Evolutionary conservation across 37 sponge, comb jelly and placozoan genomes (phyloP), one percentile per base, ranked within the genome.

Genomic region (Spongia lamella): DNA sequence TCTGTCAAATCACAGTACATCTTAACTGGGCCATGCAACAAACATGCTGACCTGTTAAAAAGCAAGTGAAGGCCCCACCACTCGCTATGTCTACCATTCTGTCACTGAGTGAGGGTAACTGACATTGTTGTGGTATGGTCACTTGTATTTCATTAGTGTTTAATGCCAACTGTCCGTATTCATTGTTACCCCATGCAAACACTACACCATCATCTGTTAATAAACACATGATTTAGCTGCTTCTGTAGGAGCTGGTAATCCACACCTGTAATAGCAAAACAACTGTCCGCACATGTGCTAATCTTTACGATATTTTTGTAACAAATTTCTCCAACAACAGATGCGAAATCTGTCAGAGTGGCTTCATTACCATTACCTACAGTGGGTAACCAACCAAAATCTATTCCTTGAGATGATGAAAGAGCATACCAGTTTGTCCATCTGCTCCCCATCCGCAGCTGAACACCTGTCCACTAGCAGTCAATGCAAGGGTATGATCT

Each of bases 101-200:
- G 6, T 63, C 77, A 62, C 51, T 72, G 2, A 53, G 53, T 13
- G 29, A 13, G 15, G 56, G 34, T 13, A 71, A 3, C 27, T 51
- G 63, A 33, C 34, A 33, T 34, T 22, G 29, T 34, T 62, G 31
- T 34, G 30, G 63, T 30, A 17, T 29, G 25, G 19, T 19, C 1
- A 33, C 78, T 53, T 77, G 78, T 4, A 24, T 16, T 20, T 31
- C 29, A 24, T 17, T 15, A 17, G 56, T 32, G 40, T 15, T 40
- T 26, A 62, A 43, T 16, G 63, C 72, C 3, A 85, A 56, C 59
- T 85, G 85, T 1, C 85, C 57, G 72, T 78, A 85, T 58, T 85
- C 85, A 43, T 85, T 85, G 67, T 85, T 85, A 9, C 85, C 85
- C 85, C 85, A 85, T 15, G 43, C 79, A 78, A 61, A 85, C 36